Percentiles rank a stretch among this genome's conserved stretches.
phyloP scores from a whole-genome alignment of 2,888 invertebrate genomes.

The Hirudinaria manillensis region DNA sequence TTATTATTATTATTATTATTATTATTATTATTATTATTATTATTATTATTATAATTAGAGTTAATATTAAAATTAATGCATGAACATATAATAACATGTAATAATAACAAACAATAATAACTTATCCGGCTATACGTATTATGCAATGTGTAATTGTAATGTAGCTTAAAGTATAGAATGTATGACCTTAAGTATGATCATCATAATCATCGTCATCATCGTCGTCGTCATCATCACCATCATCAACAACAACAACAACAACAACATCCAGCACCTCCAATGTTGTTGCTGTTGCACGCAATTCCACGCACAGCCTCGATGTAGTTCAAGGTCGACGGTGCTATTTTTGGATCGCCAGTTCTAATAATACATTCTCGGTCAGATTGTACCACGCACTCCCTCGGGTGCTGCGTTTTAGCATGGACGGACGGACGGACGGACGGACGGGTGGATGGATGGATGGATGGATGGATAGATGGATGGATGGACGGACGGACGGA shows the following conservation, averaged over 20 bases:
- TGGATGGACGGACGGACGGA: too few species aligned
- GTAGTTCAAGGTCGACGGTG: neutral
- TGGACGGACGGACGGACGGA: neutral
- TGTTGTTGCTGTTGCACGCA: constrained; percentile 15
- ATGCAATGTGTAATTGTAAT: too few species aligned
- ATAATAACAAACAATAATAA: too few species aligned
- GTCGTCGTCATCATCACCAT: neutral
- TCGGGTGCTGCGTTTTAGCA: neutral
- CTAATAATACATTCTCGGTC: constrained; percentile 11
- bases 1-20: too few species aligned
- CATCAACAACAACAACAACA: constrained; percentile 12
- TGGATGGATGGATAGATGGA: too few species aligned
- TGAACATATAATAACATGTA: too few species aligned
- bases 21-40: too few species aligned
- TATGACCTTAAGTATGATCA: neutral
- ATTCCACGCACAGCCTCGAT: neutral
- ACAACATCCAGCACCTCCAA: constrained; percentile 9
- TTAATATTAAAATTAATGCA: too few species aligned
- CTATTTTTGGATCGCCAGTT: neutral
- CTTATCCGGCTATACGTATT: too few species aligned
- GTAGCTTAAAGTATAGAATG: too few species aligned
- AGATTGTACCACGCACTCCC: neutral
- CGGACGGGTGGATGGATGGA: too few species aligned
- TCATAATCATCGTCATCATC: neutral
- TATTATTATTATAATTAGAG: too few species aligned